A percentile compares a stretch with the other conserved stretches of the same genome.
These are phyloP conservation scores for Diploscapter pachys DNA, from an alignment of 1,140 invertebrate genomes.

Conservation along the genomic window DNA sequence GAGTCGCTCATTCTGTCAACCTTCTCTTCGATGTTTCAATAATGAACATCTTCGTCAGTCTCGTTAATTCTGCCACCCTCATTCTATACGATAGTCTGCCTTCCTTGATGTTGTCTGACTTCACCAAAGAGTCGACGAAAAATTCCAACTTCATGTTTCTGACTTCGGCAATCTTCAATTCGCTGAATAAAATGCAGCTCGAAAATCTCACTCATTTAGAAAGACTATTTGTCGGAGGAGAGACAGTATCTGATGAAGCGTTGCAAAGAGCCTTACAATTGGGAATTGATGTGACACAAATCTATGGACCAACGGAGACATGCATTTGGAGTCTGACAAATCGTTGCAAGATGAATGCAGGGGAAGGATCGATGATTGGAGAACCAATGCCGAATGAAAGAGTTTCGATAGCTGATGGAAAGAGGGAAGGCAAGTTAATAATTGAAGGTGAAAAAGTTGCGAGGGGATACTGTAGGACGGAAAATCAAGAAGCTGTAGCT, in stretches of 20 bases:
- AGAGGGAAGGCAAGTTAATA: slow-evolving; percentile 30
- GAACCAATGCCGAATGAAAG: slow-evolving; percentile 15
- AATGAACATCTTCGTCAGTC: slow-evolving; percentile 46
- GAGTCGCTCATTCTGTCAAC: slow-evolving; percentile 45
- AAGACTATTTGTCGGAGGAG: slow-evolving; percentile 45
- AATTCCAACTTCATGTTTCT: slow-evolving; percentile 36
- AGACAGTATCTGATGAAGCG: slow-evolving; percentile 31
- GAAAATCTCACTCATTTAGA: slow-evolving; percentile 25
- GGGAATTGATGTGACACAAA: slow-evolving; percentile 39
- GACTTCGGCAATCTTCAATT: slow-evolving; percentile 50
- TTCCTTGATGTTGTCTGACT: slow-evolving; percentile 13
- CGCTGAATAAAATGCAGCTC: slow-evolving; percentile 29
- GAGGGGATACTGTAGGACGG: slow-evolving; percentile 16
- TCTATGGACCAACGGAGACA: slow-evolving; percentile 54
- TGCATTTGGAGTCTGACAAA: slow-evolving; percentile 42
- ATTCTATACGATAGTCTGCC: slow-evolving; percentile 6
- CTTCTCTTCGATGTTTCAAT: slow-evolving; percentile 45
- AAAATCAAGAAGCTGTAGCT: background rate
- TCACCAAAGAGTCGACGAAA: background rate
- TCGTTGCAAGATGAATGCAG: slow-evolving; percentile 16
- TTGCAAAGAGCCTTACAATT: slow-evolving; percentile 13
- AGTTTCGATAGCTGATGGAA: background rate
- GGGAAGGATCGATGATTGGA: slow-evolving; percentile 39
- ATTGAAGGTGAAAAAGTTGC: slow-evolving; percentile 20
- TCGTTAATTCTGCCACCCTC: slow-evolving; percentile 37